Evolutionary conservation across 2,888 invertebrate genomes (phyloP), one percentile per base, ranked within the genome.

Genomic region (Linnaemya vulpina): DNA sequence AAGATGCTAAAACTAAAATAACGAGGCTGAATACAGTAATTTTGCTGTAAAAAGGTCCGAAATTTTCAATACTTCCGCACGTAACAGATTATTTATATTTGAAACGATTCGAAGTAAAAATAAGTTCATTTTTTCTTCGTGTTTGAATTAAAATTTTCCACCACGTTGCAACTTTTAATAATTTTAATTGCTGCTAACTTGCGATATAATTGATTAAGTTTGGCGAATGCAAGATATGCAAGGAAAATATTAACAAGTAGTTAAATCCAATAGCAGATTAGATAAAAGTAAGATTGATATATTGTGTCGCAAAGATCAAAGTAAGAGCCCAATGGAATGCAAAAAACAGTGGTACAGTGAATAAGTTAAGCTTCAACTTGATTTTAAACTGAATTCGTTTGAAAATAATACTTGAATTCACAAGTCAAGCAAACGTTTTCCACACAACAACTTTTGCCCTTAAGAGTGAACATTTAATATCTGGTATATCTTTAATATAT

Each of bases 161-260:
- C 9, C 46, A 58, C 71, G 65, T 65, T 10, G 20, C 17, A 73
- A 58, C 40, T 65, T 63, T 70, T 84, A 79, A 79, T 84, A 63
- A 71, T 79, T 84, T 84, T 79, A 84, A 79, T 79, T 84, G 75
- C 53, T 58, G 79, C 70, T 22, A 71, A 84, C 51, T 77, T 76
- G 60, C 62, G 73, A 77, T 77, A 65, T 84, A 84, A 84, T 80
- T 80, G 84, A 84, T 80, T 84, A 80, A 73, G n/a, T 55, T 62
- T 71, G 67, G 38, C 43, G n/a, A 65, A 65, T 53, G 40, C 58
- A 40, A 13, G 11, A 35, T 13, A 10, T 0, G 22, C 11, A 55
- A 70, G 13, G 4, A 43, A 80, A 77, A 76, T 80, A 76, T 77
- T 80, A 80, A 80, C 84, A 80, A 80, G 80, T 80, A 60, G 80